phyloP scores from a whole-genome alignment of 2,797 vertebrate genomes.

The Lateolabrax maculatus region DNA sequence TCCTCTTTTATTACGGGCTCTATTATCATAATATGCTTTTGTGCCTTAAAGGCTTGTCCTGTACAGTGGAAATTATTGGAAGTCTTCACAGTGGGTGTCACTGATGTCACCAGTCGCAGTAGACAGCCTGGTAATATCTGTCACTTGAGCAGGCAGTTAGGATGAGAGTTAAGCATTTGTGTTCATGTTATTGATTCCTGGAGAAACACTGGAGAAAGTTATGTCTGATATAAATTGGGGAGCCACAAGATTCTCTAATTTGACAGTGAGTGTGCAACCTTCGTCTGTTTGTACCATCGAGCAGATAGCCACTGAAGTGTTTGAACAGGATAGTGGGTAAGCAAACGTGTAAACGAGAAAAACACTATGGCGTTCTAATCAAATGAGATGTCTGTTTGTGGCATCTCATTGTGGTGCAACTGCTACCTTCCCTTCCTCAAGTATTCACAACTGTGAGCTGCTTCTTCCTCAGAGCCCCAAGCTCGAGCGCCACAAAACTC shows the following conservation, averaged over 20 bases:
- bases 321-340: not conserved
- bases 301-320: constrained; percentile 11
- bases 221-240: not conserved
- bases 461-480: constrained; percentile 19
- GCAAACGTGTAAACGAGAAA: constrained; percentile 16
- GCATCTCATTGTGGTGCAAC: constrained; percentile 7
- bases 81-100: too few relatives aligned
- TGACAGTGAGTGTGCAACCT: not conserved
- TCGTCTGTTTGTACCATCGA: not conserved
- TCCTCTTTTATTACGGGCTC: constrained; percentile 13
- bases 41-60: not conserved
- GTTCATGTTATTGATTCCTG: not conserved
- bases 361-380: not conserved
- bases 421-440: constrained; percentile 9
- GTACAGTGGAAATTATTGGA: constrained; percentile 5
- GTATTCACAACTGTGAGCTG: constrained; percentile 43
- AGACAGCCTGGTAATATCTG: constrained; percentile 5
- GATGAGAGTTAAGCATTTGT: not conserved
- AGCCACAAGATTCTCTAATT: constrained; percentile 3
- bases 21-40: constrained; percentile 22
- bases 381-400: constrained; percentile 33
- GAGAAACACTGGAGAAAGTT: not conserved
- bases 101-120: constrained; percentile 33
- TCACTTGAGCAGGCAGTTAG: not conserved
- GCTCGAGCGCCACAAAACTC: constrained; percentile 17